Conservation (phyloP, 2,888 invertebrate genomes). For the Eilema caniola region DNA sequence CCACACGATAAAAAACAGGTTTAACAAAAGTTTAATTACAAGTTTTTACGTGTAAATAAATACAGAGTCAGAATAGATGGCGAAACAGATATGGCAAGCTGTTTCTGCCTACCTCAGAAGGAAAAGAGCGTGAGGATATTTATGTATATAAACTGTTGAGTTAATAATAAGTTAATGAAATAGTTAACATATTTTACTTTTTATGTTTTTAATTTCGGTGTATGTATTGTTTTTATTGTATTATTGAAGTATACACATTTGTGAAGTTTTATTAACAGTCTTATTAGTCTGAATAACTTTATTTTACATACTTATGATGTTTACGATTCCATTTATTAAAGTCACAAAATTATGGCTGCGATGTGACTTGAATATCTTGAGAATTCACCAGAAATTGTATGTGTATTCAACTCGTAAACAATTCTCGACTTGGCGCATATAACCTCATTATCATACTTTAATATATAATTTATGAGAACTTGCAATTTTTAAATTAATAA, state of each 20-base stretch:
- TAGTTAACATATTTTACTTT: too few relatives aligned
- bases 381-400: not conserved
- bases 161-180: too few relatives aligned
- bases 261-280: not conserved
- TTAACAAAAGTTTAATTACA: too few relatives aligned
- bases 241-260: not conserved
- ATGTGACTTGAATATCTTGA: conserved; percentile 16
- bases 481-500: not conserved
- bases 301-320: conserved; percentile 10
- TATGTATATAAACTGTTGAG: too few relatives aligned
- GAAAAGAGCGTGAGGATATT: too few relatives aligned
- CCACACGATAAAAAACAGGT: too few relatives aligned
- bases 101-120: too few relatives aligned
- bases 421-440: not conserved
- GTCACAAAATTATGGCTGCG: conserved; percentile 6
- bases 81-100: too few relatives aligned
- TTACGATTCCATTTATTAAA: conserved; percentile 13
- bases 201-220: not conserved
- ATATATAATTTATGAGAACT: not conserved
- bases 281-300: conserved; percentile 7
- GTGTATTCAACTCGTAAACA: not conserved
- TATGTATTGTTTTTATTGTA: conserved; percentile 6
- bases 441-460: not conserved
- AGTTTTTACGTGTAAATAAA: too few relatives aligned
- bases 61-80: too few relatives aligned